phyloP scores from a whole-genome alignment of 2,113 vertebrate species.

The Actenoides hombroni region DNA sequence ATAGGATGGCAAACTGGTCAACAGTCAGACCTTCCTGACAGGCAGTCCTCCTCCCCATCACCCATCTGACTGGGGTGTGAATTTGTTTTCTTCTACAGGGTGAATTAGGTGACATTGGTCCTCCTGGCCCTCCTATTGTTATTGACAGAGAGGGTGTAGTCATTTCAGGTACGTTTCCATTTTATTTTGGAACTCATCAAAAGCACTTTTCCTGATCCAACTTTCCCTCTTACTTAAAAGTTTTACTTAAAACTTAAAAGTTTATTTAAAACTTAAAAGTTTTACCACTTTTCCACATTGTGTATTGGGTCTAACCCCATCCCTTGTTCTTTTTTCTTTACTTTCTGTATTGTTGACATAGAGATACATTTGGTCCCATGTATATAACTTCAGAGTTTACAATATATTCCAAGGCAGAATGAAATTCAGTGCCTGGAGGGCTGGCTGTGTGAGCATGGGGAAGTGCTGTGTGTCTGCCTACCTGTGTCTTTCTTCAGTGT shows the following conservation, averaged over 20 bases:
- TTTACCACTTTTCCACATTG: not conserved
- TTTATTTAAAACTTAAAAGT: not conserved
- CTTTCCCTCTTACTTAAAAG: not conserved
- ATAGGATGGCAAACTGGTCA: not conserved
- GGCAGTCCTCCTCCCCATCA: not conserved
- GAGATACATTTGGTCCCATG: not conserved
- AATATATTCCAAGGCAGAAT: not conserved
- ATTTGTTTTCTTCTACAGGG: conserved; percentile 79
- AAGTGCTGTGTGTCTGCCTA: not conserved
- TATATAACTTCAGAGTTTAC: not conserved
- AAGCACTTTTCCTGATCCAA: not conserved
- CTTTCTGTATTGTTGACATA: not conserved
- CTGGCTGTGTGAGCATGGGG: not conserved
- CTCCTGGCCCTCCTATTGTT: conserved; percentile 76
- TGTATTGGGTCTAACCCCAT: not conserved
- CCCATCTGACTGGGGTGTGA: not conserved
- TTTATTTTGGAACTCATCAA: conserved; percentile 1
- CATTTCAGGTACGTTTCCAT: conserved; percentile 73
- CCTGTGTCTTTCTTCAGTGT: not conserved
- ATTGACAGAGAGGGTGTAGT: conserved; percentile 40
- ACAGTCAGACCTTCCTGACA: not conserved
- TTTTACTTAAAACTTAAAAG: no score
- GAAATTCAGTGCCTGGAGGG: not conserved
- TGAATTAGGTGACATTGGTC: conserved; percentile 81
- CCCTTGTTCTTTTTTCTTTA: not conserved